Evolutionary conservation across 2,113 vertebrate species (phyloP).

Genomic region (Dicrurus megarhynchus): DNA sequence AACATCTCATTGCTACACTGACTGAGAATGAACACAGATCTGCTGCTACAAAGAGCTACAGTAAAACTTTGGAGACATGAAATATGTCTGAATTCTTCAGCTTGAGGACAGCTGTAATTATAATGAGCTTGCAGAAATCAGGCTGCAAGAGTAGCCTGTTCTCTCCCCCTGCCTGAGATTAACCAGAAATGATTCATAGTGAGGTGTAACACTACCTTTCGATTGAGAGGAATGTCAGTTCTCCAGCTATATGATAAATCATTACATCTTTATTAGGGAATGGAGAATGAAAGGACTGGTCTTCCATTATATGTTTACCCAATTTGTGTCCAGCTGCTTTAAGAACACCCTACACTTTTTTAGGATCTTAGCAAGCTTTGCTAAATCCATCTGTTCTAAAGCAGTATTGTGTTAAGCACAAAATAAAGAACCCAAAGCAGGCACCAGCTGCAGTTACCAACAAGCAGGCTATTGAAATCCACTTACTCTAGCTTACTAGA

Average conservation of each 20-base stretch:
- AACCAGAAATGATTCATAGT: neutral
- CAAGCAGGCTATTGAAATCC: constrained; percentile 41
- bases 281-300: neutral
- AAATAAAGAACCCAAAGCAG: constrained; percentile 50
- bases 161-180: neutral
- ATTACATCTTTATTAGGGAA: constrained; percentile 35
- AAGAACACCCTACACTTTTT: constrained; percentile 3
- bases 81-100: constrained; percentile 14
- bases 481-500: constrained; percentile 21
- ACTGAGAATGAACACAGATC: neutral
- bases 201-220: constrained; percentile 31
- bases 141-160: constrained; percentile 10
- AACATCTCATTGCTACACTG: neutral
- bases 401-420: constrained; percentile 30
- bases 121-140: constrained; percentile 18
- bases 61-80: neutral
- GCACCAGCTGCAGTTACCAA: constrained; percentile 47
- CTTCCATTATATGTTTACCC: constrained; percentile 1
- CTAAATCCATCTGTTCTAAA: constrained; percentile 61
- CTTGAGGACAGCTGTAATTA: constrained; percentile 47
- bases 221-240: constrained; percentile 17
- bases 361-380: constrained; percentile 34
- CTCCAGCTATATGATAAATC: constrained; percentile 8
- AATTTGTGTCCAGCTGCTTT: constrained; percentile 59
- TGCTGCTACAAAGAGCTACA: constrained; percentile 10